These are phyloP conservation scores for Xestia c-nigrum DNA, from an alignment of 2,888 invertebrate genomes.

Conservation along the genomic window DNA sequence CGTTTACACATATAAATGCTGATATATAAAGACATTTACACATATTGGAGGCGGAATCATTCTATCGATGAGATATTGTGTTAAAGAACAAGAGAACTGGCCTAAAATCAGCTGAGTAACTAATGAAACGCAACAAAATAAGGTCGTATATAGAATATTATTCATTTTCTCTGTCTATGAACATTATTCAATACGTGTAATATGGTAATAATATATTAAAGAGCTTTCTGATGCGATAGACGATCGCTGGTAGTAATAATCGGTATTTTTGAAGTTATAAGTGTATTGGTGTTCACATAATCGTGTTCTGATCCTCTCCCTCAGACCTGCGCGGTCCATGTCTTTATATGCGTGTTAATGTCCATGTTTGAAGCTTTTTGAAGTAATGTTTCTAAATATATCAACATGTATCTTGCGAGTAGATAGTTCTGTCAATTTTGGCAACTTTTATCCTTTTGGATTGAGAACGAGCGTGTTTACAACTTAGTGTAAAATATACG, in stretches of 20 bases:
- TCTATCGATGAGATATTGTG: conserved; percentile 29
- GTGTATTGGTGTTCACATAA: conserved; percentile 74
- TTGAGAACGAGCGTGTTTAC: conserved; percentile 12
- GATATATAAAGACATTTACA: neutral
- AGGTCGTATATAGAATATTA: neutral
- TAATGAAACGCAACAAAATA: conserved; percentile 39
- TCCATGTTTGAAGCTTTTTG: conserved; percentile 65
- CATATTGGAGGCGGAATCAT: conserved; percentile 16
- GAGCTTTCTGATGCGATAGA: conserved; percentile 54
- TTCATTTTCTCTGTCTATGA: conserved; percentile 13
- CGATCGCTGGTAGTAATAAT: conserved; percentile 44
- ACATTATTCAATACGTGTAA: conserved; percentile 35
- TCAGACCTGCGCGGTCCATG: conserved; percentile 14
- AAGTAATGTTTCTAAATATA: conserved; percentile 59
- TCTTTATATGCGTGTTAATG: conserved; percentile 52
- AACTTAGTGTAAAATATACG: conserved; percentile 5
- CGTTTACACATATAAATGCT: conserved; percentile 6
- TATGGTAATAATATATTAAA: conserved; percentile 41
- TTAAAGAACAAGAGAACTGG: conserved; percentile 40
- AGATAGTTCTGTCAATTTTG: conserved; percentile 55
- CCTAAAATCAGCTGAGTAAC: conserved; percentile 61
- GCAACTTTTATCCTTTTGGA: conserved; percentile 61
- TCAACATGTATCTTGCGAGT: conserved; percentile 51
- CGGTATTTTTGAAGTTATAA: conserved; percentile 65
- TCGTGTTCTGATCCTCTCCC: conserved; percentile 41